Evolutionary conservation across 2,113 vertebrate genomes (phyloP).

Genomic region (Leucopsar rothschildi): DNA sequence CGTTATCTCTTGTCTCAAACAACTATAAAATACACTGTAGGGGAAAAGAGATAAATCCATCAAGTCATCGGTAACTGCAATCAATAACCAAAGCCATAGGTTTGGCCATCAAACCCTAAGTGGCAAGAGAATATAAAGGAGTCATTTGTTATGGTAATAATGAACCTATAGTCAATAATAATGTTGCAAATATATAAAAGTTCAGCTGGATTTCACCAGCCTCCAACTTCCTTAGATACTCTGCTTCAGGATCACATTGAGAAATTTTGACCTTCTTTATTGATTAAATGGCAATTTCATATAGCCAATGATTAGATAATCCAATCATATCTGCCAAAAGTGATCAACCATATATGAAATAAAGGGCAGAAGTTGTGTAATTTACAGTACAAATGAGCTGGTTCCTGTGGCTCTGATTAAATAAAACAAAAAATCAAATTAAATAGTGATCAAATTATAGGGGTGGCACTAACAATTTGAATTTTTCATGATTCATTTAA

Average conservation of each 20-base stretch:
- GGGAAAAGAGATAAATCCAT: background rate
- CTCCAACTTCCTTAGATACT: constrained; percentile 18
- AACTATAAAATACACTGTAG: background rate
- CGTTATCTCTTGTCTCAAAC: background rate
- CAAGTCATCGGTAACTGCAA: background rate
- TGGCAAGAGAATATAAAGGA: background rate
- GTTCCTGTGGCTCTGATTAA: constrained; percentile 61
- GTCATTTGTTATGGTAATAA: background rate
- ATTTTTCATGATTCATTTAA: constrained; percentile 56
- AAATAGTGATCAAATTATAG: constrained; percentile 58
- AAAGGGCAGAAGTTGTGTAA: constrained; percentile 63
- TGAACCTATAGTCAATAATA: background rate
- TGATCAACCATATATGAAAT: constrained; percentile 61
- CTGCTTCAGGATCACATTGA: constrained; percentile 44
- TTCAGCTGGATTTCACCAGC: constrained; percentile 5
- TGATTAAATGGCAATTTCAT: constrained; percentile 69
- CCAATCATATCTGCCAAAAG: constrained; percentile 62
- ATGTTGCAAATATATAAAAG: background rate
- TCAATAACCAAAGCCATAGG: background rate
- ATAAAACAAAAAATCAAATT: constrained; percentile 69
- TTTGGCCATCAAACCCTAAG: background rate
- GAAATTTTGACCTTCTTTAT: constrained; percentile 68
- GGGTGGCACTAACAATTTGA: constrained; percentile 51
- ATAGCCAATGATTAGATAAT: constrained; percentile 61
- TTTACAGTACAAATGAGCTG: constrained; percentile 68